Evolutionary conservation across 2,888 invertebrate species (phyloP), one percentile per base, ranked within the genome.

Genomic region (Rotaria macrura): DNA sequence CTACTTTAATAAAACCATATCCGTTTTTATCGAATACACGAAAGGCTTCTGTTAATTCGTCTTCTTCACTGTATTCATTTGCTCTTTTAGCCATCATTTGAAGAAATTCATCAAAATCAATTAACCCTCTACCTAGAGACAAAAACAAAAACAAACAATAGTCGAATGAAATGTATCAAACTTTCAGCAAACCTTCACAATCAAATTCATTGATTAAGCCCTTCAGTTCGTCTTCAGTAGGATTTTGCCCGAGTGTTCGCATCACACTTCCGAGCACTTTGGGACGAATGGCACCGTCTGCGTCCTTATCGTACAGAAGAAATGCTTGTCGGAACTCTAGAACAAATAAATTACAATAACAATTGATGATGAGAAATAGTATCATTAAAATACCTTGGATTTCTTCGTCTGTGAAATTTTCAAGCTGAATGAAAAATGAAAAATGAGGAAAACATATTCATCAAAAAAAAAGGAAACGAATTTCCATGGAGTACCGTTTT

Each of bases 91-190:
- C 79, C 79, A 79, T 79, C 79, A 79, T 79, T 10, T 79, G 79
- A n/a, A 79, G 43, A 25, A 84, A 84, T 84, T 84, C 84, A 84
- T 84, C 52, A 23, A 84, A 84, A 52, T 84, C 84, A 34, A 84
- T 84, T 20, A 52, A 38, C 23, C 84, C 84, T 38, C 52, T 84
- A 17, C 84, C 84, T 79, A 43, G 12, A 43, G n/a, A n/a, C n/a
- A n/a, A 43, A 79, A 12, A 12, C 4, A 79, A 20, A 43, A 43
- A 9, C 12, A 29, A 65, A 14, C 20, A 29, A 65, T 23, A 47
- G 10, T 65, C 14, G 10, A 65, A 23, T 65, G 4, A 65, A 65
- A n/a, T 6, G 29, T 29, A 29, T 23, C 3, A 65, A 65, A 2
- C 14, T 23, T 14, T 79, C 9, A 6, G 14, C 65, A 34, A 65